Percentiles rank a stretch among this genome's conserved stretches.
Evolutionary conservation across 2,888 invertebrate genomes (phyloP).

Genomic region (Macrosiphum euphorbiae): DNA sequence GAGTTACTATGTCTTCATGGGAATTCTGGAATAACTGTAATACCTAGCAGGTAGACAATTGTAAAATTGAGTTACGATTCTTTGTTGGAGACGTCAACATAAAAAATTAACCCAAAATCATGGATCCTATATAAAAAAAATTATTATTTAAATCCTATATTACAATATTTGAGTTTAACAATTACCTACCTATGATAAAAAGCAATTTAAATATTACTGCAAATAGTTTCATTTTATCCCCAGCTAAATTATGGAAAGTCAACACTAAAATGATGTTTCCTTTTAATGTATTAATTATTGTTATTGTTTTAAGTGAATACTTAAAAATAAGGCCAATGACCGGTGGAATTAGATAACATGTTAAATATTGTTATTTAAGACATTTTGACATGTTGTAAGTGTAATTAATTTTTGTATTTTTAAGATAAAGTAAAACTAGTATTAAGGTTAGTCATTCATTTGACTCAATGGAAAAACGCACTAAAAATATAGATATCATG

Average conservation of each 20-base stretch:
- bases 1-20: too few species aligned
- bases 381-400: slow-evolving; percentile 59
- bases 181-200: not conserved
- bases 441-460: not conserved
- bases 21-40: too few species aligned
- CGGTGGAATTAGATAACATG: slow-evolving; percentile 62
- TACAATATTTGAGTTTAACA: too few species aligned
- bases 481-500: not conserved
- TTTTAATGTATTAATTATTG: not conserved
- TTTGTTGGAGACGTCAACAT: too few species aligned
- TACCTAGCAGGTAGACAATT: too few species aligned
- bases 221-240: not conserved
- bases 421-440: too few species aligned
- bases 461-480: not conserved
- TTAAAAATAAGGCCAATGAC: slow-evolving; percentile 54
- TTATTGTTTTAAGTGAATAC: slow-evolving; percentile 43
- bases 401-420: slow-evolving; percentile 27
- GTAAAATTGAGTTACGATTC: too few species aligned
- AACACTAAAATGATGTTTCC: not conserved
- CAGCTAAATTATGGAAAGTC: not conserved
- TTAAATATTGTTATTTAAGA: slow-evolving; percentile 32
- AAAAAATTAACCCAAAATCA: not conserved
- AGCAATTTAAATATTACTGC: not conserved
- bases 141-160: too few species aligned
- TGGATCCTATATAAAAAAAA: not conserved